Evolutionary conservation across 1,140 invertebrate species (phyloP).

Genomic region (Magallana gigas): DNA sequence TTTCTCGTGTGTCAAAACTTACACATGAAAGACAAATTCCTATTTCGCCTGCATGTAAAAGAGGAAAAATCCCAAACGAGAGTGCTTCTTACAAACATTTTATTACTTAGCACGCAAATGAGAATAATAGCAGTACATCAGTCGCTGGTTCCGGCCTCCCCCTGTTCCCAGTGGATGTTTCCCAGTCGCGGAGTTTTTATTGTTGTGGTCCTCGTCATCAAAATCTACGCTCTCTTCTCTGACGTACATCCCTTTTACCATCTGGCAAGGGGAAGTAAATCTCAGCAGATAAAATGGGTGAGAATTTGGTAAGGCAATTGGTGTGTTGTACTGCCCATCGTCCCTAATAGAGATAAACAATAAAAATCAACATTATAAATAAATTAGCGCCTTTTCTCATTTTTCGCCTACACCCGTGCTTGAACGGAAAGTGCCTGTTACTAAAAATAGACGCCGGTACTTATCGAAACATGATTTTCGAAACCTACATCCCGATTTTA

Average conservation of each 20-base stretch:
- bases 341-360: neutral
- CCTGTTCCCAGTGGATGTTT: neutral
- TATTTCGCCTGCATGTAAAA: too few species aligned
- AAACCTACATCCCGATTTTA: too few species aligned
- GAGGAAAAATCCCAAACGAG: too few species aligned
- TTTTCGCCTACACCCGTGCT: too few species aligned
- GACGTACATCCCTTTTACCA: neutral
- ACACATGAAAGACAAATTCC: too few species aligned
- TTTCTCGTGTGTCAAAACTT: too few species aligned
- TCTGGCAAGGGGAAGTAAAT: neutral
- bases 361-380: too few species aligned
- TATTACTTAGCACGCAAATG: neutral
- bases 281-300: slow-evolving; percentile 23
- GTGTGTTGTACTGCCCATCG: neutral
- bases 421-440: too few species aligned
- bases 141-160: neutral
- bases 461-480: too few species aligned
- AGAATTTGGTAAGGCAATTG: neutral
- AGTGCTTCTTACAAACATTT: too few species aligned
- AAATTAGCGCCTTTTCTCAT: too few species aligned
- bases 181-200: neutral
- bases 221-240: neutral
- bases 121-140: neutral
- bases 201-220: slow-evolving; percentile 29
- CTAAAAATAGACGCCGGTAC: too few species aligned